phyloP scores from a whole-genome alignment of 2,797 vertebrate genomes.

The Molothrus ater region DNA sequence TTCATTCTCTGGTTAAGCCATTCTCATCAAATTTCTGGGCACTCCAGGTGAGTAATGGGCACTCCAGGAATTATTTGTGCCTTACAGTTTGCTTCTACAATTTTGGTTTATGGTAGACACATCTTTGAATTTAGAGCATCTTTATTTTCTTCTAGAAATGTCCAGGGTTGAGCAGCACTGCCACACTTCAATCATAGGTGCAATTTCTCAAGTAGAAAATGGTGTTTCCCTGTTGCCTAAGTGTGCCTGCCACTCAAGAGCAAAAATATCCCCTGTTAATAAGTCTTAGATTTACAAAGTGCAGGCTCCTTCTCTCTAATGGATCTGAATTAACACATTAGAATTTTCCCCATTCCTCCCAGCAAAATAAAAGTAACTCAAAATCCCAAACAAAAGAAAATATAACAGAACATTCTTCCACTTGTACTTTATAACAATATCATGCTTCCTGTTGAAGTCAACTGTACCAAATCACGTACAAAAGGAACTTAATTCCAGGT shows the following conservation, averaged over 20 bases:
- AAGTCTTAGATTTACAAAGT: not conserved
- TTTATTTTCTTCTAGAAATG: not conserved
- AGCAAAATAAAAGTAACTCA: not conserved
- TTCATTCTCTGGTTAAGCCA: not conserved
- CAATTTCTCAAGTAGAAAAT: not conserved
- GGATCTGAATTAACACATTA: not conserved
- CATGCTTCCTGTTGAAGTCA: not conserved
- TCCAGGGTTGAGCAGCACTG: not conserved
- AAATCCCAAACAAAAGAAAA: not conserved
- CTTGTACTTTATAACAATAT: not conserved
- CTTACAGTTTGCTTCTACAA: not conserved
- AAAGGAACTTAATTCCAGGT: not conserved
- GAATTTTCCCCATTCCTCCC: rapidly evolving
- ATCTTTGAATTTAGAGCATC: not conserved
- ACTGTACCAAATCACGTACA: not conserved
- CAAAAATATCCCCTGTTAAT: not conserved
- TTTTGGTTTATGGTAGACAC: not conserved
- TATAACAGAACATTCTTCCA: not conserved
- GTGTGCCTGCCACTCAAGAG: not conserved
- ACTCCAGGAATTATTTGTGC: not conserved
- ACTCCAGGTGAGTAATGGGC: not conserved
- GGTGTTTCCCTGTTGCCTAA: not conserved
- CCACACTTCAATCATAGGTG: not conserved
- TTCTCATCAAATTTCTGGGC: not conserved
- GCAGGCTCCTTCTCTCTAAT: not conserved